Evolutionary conservation across 2,888 invertebrate species (phyloP), one percentile per base, ranked within the genome.

Genomic region (Leucania comma): DNA sequence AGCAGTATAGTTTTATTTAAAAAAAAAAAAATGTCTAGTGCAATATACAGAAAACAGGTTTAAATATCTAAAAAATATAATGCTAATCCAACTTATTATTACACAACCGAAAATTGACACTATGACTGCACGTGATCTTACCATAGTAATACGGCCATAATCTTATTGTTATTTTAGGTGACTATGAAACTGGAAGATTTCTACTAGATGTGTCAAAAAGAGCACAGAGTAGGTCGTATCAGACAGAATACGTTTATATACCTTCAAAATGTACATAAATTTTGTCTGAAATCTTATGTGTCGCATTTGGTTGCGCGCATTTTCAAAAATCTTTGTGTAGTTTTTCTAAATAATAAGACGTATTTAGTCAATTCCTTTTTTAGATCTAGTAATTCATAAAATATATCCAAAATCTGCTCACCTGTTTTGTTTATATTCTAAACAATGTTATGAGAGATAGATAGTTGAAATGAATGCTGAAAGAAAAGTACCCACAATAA

Each of bases 21-120:
- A n/a, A n/a, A n/a, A n/a, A n/a, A n/a, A n/a, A 29, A 42, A 64
- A 56, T 63, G 9, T 1, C 17, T 17, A 9, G n/a, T 63, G 63
- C n/a, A 38, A 38, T 57, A 42, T 38, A 35, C 35, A 35, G 53
- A 24, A n/a, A 12, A 35, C 12, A 32, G 24, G 4, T 54, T 62
- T 24, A 46, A 46, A 46, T 46, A 20, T n/a, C n/a, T n/a, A 35
- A 38, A 35, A 20, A 32, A 0, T 12, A 61, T 12, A 22, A 32
- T 32, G 20, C 53, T n/a, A 56, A 56, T 32, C 54, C 32, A n/a
- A 32, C 10, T 32, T n/a, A 29, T 56, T 9, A 10, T 20, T 54
- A 54, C 54, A 54, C 29, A 29, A 29, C 26, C 17, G 53, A 17
- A 0, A 14, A 51, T 12, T 50, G 22, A 24, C 1, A 22, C 51